Evolutionary conservation across 53 echinoderm and acorn worm species (phyloP), one percentile per base, ranked within the genome.

Genomic region (Arbacia lixula): DNA sequence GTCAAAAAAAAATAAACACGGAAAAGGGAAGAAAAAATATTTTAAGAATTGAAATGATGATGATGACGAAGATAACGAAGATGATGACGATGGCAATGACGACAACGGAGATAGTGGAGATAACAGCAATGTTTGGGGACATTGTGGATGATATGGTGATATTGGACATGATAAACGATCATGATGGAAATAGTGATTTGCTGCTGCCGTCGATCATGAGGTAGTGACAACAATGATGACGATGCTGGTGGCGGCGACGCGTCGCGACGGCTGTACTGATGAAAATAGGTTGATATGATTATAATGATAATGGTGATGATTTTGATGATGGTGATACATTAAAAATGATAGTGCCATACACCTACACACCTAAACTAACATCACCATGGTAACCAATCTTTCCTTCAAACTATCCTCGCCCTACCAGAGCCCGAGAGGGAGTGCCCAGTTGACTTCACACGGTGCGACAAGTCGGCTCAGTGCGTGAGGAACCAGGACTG

Each of bases 381-480:
- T n/a, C n/a, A n/a, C n/a, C n/a, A n/a, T n/a, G n/a, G n/a, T n/a
- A n/a, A n/a, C n/a, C n/a, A n/a, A n/a, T n/a, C n/a, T n/a, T n/a
- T n/a, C 8, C 14, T 46, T 46, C 14, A 46, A 46, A 46, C 14
- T 46, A 46, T 46, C 46, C 40, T 71, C 26, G 19, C 5, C 12
- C 17, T 22, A 6, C 17, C 66, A 86, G 86, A 36, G 24, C 86
- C 41, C 10, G 75, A 74, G 31, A 68, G 90, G 29, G 57, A 50
- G 16, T 90, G 90, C 38, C 63, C 41, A 2, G 11, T 40, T 11
- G 86, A 82, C 0, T 86, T 72, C 64, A 71, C 66, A 20, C 80
- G 72, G 68, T 90, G 90, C 32, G 83, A 75, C 14, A 46, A 33
- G 14, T 86, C 81, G 22, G 63, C 90, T 10, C 90, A 90, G 81